A percentile compares a stretch with the other conserved stretches of the same genome.
Conservation (phyloP, 2,888 invertebrate genomes). For the Drymonia ruficornis region DNA sequence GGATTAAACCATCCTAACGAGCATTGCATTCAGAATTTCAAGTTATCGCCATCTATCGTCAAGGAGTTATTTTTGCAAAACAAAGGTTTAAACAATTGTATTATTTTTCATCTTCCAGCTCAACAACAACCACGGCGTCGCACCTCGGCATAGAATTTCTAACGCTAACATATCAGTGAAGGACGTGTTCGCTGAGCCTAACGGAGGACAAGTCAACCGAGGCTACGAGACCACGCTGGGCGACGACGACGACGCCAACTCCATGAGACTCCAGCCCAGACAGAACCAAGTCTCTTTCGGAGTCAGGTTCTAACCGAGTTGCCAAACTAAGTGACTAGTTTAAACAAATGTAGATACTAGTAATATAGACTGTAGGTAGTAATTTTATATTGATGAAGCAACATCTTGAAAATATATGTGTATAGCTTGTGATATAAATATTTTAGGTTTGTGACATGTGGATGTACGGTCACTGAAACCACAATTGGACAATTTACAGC, state of each 20-base stretch:
- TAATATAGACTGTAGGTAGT: constrained; percentile 35
- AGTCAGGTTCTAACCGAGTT: constrained; percentile 67
- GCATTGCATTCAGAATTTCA: too few relatives aligned
- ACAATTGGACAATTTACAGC: constrained; percentile 53
- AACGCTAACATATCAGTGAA: constrained; percentile 92
- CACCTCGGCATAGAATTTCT: constrained; percentile 89
- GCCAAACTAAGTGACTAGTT: constrained; percentile 53
- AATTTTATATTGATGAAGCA: constrained; percentile 20
- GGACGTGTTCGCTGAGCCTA: constrained; percentile 90
- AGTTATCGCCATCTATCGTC: too few relatives aligned
- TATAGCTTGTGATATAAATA: constrained; percentile 69
- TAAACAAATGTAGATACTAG: constrained; percentile 43
- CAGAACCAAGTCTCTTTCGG: constrained; percentile 86
- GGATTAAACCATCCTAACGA: constrained; percentile 19
- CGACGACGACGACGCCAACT: constrained; percentile 89
- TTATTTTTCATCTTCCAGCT: constrained; percentile 58
- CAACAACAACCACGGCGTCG: constrained; percentile 85
- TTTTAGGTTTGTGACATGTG: constrained; percentile 44
- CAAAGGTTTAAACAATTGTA: too few relatives aligned
- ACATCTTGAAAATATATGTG: constrained; percentile 34
- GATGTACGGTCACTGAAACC: constrained; percentile 45
- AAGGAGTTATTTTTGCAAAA: too few relatives aligned
- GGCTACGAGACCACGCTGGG: constrained; percentile 89
- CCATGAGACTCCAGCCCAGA: constrained; percentile 89
- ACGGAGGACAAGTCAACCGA: constrained; percentile 90